Evolutionary conservation across 2,797 vertebrate genomes (phyloP).

Genomic region (Numenius phaeopus): DNA sequence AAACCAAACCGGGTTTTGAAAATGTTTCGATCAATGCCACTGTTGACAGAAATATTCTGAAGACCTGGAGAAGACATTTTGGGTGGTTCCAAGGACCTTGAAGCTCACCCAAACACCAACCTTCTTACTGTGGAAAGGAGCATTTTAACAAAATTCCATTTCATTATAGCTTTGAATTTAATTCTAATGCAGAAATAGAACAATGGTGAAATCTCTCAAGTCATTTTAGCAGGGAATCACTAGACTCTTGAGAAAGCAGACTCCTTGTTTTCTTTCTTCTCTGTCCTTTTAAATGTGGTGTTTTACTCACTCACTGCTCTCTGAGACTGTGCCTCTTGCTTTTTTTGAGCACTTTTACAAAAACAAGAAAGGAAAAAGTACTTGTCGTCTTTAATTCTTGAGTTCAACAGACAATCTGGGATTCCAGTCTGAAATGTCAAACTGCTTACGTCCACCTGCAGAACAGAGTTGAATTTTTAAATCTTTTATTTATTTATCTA

Average conservation of each 20-base stretch:
- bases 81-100: not conserved
- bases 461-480: slow-evolving; percentile 55
- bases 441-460: slow-evolving; percentile 9
- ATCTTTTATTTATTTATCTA: slow-evolving; percentile 54
- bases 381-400: slow-evolving; percentile 12
- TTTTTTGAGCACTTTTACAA: slow-evolving; percentile 4
- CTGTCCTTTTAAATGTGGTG: not conserved
- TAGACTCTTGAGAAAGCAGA: not conserved
- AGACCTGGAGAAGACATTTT: not conserved
- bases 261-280: slow-evolving; percentile 13
- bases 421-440: slow-evolving; percentile 58
- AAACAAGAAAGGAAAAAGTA: slow-evolving; percentile 1
- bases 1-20: not conserved
- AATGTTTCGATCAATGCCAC: accelerated
- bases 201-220: not conserved
- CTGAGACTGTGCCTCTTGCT: not conserved
- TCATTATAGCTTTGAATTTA: not conserved
- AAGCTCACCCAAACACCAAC: not conserved
- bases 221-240: not conserved
- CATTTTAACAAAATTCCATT: not conserved
- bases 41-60: not conserved
- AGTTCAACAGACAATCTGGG: slow-evolving; percentile 1
- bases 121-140: not conserved
- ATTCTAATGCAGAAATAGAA: not conserved
- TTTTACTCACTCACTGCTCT: not conserved